Conservation (phyloP, 2,888 invertebrate species). For the Mythimna loreyi region DNA sequence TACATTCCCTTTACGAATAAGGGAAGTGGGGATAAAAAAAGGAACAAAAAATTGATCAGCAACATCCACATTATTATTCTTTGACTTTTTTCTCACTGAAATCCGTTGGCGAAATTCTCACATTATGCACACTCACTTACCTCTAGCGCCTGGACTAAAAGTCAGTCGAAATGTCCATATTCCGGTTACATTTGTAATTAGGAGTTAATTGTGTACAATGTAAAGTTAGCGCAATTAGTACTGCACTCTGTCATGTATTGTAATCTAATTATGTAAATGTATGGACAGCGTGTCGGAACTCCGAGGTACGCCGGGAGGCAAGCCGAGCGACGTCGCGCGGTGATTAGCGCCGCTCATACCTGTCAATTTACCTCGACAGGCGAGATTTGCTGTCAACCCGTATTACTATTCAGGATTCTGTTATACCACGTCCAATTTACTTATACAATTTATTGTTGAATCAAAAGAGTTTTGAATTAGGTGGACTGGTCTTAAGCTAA, state of each 20-base stretch:
- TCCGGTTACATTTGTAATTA: conserved; percentile 52
- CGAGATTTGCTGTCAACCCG: conserved; percentile 53
- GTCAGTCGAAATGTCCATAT: conserved; percentile 37
- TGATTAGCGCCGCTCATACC: conserved; percentile 70
- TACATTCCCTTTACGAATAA: too few relatives aligned
- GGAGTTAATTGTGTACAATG: conserved; percentile 38
- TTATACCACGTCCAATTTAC: conserved; percentile 44
- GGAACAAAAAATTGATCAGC: too few relatives aligned
- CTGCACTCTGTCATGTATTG: conserved; percentile 72
- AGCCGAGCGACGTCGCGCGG: conserved; percentile 39
- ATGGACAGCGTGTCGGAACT: conserved; percentile 41
- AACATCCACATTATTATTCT: too few relatives aligned
- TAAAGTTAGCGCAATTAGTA: conserved; percentile 64
- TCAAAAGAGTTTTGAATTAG: conserved; percentile 24
- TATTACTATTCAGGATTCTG: conserved; percentile 51
- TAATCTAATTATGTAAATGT: conserved; percentile 77
- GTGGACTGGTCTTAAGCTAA: background rate
- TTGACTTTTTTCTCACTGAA: too few relatives aligned
- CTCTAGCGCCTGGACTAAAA: too few relatives aligned
- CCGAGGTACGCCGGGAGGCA: conserved; percentile 41
- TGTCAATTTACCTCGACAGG: conserved; percentile 62
- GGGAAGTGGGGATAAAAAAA: too few relatives aligned
- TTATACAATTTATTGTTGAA: conserved; percentile 44
- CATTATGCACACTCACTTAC: too few relatives aligned
- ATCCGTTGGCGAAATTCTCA: too few relatives aligned